These are phyloP conservation scores for Heterodera carotae DNA, from an alignment of 1,140 invertebrate genomes.

Conservation along the genomic window DNA sequence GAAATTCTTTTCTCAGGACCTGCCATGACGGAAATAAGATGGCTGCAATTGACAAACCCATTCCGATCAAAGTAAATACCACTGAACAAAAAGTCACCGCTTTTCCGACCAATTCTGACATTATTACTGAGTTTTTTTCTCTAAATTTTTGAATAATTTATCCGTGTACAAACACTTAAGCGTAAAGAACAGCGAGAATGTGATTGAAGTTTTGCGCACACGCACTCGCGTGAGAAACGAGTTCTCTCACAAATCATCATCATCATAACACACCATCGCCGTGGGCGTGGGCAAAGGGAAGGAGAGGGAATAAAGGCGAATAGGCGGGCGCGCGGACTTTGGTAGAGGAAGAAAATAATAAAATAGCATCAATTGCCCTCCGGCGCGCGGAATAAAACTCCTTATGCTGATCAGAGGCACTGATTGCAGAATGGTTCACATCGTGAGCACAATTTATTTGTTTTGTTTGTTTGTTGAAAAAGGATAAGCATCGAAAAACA, in stretches of 20 bases:
- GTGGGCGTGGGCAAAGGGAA: not conserved
- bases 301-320: not conserved
- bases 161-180: no score
- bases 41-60: slow-evolving; percentile 62
- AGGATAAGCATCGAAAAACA: no score
- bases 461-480: no score
- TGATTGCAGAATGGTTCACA: no score
- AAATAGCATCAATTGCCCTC: no score
- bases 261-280: not conserved
- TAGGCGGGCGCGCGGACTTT: no score
- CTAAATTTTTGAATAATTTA: not conserved
- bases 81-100: slow-evolving; percentile 49
- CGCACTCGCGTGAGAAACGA: not conserved
- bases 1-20: not conserved
- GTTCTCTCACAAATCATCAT: not conserved
- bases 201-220: not conserved
- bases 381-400: no score
- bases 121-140: not conserved
- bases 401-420: no score
- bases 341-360: no score
- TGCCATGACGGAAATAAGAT: slow-evolving; percentile 64
- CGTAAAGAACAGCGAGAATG: not conserved
- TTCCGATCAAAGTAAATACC: slow-evolving; percentile 59
- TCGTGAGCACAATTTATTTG: no score
- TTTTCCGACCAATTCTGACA: slow-evolving; percentile 57